Conservation (phyloP, 1,140 invertebrate genomes). For the Chionoecetes opilio region DNA sequence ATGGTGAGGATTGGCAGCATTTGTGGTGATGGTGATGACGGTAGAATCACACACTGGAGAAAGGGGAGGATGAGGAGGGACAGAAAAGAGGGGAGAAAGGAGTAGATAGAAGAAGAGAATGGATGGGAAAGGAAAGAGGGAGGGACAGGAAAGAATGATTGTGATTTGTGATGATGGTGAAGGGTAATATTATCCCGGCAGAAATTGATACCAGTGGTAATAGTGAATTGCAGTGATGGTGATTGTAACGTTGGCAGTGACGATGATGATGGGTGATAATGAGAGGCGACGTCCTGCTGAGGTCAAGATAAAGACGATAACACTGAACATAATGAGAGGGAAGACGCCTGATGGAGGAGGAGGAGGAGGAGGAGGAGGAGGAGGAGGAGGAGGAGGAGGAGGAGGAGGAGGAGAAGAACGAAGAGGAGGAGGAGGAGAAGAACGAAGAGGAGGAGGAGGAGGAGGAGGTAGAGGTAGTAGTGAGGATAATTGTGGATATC, state of each 20-base stretch:
- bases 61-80: background rate
- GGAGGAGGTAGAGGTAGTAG: background rate
- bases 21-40: slow-evolving; percentile 4
- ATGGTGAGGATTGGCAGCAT: background rate
- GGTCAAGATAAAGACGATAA: background rate
- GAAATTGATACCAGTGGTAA: slow-evolving; percentile 20
- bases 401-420: background rate
- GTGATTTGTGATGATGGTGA: background rate
- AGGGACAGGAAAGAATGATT: background rate
- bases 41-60: background rate
- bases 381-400: background rate
- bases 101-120: background rate
- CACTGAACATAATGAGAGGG: background rate
- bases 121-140: background rate
- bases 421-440: no score
- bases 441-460: background rate
- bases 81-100: background rate
- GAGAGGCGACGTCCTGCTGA: background rate
- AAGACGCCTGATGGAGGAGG: background rate
- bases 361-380: background rate
- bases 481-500: no score
- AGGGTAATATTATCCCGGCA: background rate
- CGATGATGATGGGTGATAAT: background rate
- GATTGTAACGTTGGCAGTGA: background rate
- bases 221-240: background rate